These are phyloP conservation scores for Harpalus rufipes DNA, from an alignment of 2,888 invertebrate species.

Conservation along the genomic window DNA sequence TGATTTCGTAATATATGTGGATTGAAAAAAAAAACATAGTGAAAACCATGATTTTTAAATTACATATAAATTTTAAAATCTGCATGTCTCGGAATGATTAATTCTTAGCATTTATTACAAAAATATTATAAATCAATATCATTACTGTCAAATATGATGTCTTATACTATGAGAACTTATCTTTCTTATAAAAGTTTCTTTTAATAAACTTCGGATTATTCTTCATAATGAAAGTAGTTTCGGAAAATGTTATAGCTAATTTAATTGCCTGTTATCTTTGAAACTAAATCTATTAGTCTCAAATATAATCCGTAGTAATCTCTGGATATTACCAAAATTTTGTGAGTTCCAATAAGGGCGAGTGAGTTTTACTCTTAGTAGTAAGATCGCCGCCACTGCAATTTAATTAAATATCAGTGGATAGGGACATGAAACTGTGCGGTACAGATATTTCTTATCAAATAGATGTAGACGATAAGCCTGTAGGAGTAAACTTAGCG, in stretches of 20 bases:
- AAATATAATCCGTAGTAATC: conserved; percentile 18
- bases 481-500: conserved; percentile 10
- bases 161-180: no score
- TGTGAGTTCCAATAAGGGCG: conserved; percentile 28
- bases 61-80: no score
- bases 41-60: no score
- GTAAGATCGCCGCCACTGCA: conserved; percentile 42
- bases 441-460: conserved; percentile 63
- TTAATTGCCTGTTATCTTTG: conserved; percentile 18
- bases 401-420: conserved; percentile 62
- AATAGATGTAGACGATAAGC: conserved; percentile 60
- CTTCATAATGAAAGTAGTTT: conserved; percentile 4
- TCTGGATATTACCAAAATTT: conserved; percentile 40
- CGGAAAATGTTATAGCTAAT: neutral
- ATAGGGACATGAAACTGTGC: conserved; percentile 55
- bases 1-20: no score
- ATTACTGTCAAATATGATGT: no score
- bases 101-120: no score
- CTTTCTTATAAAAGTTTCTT: neutral
- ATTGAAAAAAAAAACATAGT: no score
- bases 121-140: no score
- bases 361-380: conserved; percentile 41
- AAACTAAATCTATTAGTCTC: conserved; percentile 28
- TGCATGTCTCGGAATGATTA: no score
- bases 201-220: neutral